Conservation (phyloP, 2,797 vertebrate genomes). For the Hippopotamyrus pictus region DNA sequence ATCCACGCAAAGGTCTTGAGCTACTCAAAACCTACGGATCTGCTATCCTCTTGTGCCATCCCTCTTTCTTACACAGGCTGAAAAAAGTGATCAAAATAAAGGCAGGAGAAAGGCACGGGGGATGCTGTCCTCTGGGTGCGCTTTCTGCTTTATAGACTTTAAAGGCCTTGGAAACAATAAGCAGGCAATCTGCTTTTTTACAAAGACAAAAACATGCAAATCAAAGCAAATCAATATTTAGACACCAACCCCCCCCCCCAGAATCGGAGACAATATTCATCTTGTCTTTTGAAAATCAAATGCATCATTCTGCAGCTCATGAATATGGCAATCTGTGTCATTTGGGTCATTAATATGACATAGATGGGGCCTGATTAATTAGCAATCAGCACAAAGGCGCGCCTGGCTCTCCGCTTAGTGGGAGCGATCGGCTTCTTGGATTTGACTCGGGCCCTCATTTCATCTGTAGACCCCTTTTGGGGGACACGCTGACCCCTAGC, state of each 20-base stretch:
- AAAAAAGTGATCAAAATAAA: neutral
- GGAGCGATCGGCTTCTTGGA: constrained; percentile 50
- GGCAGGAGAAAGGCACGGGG: neutral
- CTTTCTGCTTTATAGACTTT: neutral
- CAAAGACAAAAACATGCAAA: constrained; percentile 36
- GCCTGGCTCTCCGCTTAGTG: constrained; percentile 47
- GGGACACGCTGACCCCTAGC: neutral
- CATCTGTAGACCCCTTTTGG: neutral
- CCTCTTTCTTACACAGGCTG: neutral
- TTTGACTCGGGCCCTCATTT: neutral
- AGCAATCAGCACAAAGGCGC: constrained; percentile 57
- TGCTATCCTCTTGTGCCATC: neutral
- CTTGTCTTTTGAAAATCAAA: constrained; percentile 2
- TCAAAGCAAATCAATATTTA: constrained; percentile 18
- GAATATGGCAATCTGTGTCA: constrained; percentile 61
- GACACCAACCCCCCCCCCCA: neutral
- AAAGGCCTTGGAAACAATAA: constrained; percentile 20
- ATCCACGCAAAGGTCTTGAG: neutral
- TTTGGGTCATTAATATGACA: constrained; percentile 71
- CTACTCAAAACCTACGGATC: neutral
- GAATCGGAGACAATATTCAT: constrained; percentile 12
- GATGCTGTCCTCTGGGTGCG: neutral
- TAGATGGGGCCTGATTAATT: constrained; percentile 61
- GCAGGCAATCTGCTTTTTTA: constrained; percentile 38
- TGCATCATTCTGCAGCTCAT: constrained; percentile 46